A percentile compares a stretch with the other conserved stretches of the same genome.
Conservation (phyloP, 2,888 invertebrate species). For the Tenthredo notha region DNA sequence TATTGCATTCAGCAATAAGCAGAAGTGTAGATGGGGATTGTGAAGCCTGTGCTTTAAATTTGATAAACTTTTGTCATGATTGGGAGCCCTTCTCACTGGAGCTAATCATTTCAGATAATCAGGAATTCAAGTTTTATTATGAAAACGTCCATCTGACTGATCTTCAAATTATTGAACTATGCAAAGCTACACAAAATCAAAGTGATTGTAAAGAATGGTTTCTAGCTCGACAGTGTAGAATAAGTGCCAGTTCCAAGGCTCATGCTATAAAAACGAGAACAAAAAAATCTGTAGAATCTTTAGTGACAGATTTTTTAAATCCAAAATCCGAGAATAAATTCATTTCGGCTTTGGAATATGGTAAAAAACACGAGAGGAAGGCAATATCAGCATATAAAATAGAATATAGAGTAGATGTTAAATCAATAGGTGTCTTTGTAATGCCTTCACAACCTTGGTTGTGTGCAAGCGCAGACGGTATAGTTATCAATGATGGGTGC, state of each 20-base stretch:
- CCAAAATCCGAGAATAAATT: constrained; percentile 24
- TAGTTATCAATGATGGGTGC: constrained; percentile 53
- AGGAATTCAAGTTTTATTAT: not conserved
- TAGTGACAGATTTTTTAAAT: constrained; percentile 54
- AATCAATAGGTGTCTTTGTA: constrained; percentile 54
- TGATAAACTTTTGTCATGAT: not conserved
- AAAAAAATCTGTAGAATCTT: constrained; percentile 53
- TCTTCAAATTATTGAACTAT: not conserved
- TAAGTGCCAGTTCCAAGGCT: constrained; percentile 54
- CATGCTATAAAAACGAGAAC: constrained; percentile 56
- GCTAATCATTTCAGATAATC: not conserved
- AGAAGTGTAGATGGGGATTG: not conserved
- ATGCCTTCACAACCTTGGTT: constrained; percentile 54
- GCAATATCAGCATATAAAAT: constrained; percentile 48
- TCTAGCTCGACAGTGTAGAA: constrained; percentile 53
- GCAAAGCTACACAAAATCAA: not conserved
- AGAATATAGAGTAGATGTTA: constrained; percentile 47
- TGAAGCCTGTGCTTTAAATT: not conserved
- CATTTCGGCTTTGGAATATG: constrained; percentile 49
- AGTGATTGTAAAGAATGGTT: constrained; percentile 54
- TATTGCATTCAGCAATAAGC: not conserved
- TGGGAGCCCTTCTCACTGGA: not conserved
- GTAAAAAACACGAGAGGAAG: not conserved
- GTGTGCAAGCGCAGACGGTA: constrained; percentile 54
- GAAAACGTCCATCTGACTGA: not conserved